Conservation (phyloP, 2,797 vertebrate species). For the Otolemur crassicaudatus region DNA sequence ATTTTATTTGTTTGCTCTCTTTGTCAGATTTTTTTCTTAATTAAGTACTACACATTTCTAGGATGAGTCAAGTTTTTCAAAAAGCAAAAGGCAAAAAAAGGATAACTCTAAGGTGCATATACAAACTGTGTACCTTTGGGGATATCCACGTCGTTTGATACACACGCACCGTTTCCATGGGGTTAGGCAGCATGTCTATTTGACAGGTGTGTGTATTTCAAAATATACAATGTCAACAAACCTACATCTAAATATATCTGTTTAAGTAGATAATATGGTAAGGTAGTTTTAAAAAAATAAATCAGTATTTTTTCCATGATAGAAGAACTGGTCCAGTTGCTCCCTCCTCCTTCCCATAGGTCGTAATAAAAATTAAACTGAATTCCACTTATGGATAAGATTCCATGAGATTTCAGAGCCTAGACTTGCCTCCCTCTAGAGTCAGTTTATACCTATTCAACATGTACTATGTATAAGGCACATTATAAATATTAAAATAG, state of each 20-base stretch:
- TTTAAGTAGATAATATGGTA: background rate
- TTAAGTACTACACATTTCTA: constrained; percentile 75
- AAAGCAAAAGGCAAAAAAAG: background rate
- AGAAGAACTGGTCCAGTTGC: background rate
- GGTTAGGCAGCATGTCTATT: background rate
- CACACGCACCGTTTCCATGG: background rate
- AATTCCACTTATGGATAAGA: background rate
- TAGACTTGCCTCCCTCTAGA: background rate
- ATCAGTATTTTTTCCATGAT: background rate
- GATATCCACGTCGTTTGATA: no score
- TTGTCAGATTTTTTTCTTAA: constrained; percentile 62
- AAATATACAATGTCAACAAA: background rate
- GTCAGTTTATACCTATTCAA: background rate
- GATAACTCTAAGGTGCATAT: background rate
- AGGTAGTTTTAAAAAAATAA: background rate
- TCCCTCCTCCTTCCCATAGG: background rate
- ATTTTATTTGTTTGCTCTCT: constrained; percentile 81
- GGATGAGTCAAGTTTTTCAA: constrained; percentile 24
- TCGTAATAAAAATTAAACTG: background rate
- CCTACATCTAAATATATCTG: background rate
- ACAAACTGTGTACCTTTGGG: background rate
- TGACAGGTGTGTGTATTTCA: background rate
- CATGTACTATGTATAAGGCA: background rate
- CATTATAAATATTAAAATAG: background rate
- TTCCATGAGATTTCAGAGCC: constrained; percentile 7